phyloP scores from a whole-genome alignment of 2,888 invertebrate genomes.

The Drosophila picticornis region DNA sequence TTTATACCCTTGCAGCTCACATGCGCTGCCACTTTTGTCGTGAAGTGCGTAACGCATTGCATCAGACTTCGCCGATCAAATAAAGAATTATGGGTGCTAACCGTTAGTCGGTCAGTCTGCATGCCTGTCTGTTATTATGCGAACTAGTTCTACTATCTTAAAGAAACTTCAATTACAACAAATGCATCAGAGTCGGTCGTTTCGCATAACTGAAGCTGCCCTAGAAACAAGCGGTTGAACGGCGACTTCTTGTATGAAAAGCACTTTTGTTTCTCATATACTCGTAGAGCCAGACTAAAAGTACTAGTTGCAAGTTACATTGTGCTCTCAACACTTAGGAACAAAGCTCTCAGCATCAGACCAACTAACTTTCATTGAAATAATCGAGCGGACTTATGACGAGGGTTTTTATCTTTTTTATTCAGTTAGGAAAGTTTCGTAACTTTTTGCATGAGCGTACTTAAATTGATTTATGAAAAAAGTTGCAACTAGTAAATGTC shows the following conservation, averaged over 20 bases:
- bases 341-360: not conserved
- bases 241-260: not conserved
- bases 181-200: too few relatives aligned
- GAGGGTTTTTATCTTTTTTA: not conserved
- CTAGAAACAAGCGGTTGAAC: not conserved
- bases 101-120: not conserved
- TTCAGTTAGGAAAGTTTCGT: slow-evolving; percentile 1
- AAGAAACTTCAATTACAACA: not conserved
- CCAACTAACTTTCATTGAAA: not conserved
- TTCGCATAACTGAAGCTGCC: too few relatives aligned
- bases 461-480: slow-evolving; percentile 72
- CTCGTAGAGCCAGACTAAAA: not conserved
- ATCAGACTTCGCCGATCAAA: not conserved
- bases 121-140: not conserved
- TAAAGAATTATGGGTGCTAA: not conserved
- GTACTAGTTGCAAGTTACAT: not conserved
- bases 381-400: not conserved
- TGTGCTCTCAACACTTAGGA: not conserved
- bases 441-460: slow-evolving; percentile 47
- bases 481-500: slow-evolving; percentile 79
- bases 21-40: not conserved
- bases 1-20: not conserved
- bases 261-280: not conserved
- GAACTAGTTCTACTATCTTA: not conserved
- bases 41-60: not conserved